Percentiles rank a stretch among this genome's conserved stretches.
phyloP scores from a whole-genome alignment of 2,797 vertebrate genomes.

The Salmo trutta region DNA sequence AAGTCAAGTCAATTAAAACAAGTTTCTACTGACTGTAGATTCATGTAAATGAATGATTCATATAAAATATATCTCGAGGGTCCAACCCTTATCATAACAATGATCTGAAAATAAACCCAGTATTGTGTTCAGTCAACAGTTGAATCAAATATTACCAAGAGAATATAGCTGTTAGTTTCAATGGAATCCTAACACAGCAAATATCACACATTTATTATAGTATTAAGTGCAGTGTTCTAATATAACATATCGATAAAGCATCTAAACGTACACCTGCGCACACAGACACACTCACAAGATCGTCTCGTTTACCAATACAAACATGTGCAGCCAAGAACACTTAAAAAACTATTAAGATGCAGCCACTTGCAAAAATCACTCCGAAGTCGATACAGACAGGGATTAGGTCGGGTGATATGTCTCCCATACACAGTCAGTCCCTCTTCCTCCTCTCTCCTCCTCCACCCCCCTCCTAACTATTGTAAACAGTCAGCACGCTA shows the following conservation, averaged over 20 bases:
- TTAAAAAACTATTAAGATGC: neutral
- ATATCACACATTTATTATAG: neutral
- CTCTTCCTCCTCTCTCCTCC: neutral
- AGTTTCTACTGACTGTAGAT: neutral
- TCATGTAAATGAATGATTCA: neutral
- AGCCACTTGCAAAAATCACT: neutral
- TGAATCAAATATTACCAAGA: neutral
- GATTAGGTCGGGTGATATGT: neutral
- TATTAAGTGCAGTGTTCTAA: neutral
- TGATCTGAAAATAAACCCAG: constrained; percentile 27
- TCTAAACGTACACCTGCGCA: neutral
- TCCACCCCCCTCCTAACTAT: neutral
- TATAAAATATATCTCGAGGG: neutral
- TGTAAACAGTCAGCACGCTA: constrained; percentile 44
- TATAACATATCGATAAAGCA: neutral
- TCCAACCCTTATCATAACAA: neutral
- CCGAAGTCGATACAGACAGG: neutral
- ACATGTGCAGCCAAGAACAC: constrained; percentile 4
- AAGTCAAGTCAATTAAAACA: constrained; percentile 43
- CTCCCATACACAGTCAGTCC: neutral
- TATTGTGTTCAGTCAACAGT: constrained; percentile 13
- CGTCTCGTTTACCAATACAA: neutral
- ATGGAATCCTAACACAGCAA: neutral
- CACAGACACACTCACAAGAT: neutral
- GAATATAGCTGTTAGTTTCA: neutral